Evolutionary conservation across 2,888 invertebrate species (phyloP), one percentile per base, ranked within the genome.

Genomic region (Argyresthia goedartella): DNA sequence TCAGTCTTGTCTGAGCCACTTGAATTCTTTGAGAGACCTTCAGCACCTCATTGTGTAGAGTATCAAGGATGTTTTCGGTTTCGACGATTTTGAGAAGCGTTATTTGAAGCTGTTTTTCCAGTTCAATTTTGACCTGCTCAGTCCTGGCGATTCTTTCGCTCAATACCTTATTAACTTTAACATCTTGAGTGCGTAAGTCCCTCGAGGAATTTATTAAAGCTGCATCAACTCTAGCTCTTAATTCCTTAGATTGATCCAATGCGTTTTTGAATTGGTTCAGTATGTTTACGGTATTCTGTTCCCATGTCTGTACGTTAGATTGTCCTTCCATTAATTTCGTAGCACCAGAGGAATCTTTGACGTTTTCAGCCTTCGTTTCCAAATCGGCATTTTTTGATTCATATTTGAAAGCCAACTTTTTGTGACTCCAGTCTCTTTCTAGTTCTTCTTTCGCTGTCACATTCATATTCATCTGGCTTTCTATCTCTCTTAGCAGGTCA

Each of bases 341-440:
- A 1, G 94, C 91, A 14, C 96, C 96, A 1, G 93, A 90, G 51
- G 92, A 91, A 69, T 94, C 93, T 73, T 95, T 88, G n/a, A 95
- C 90, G 52, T 89, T 90, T 44, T 81, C 87, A 0, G 92, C 92
- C 62, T 88, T 87, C 14, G 93, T 94, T 57, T 91, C 89, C 50
- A 96, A 80, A 6, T 91, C 89, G n/a, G 90, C 87, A 66, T 92
- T 93, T 1, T 84, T 71, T 0, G 90, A 88, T 64, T 96, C 96
- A 43, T 94, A 91, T 63, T 93, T 91, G 61, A 93, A 91, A 1
- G 95, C 90, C 58, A 94, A 90, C 58, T 88, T 89, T 78, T 97
- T 97, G 68, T 97, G 94, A 61, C 95, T 95, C 95, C 96, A 96
- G 69, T 97, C 96, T 57, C 90, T 90, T 79, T 97, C 96, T 55